A percentile compares a stretch with the other conserved stretches of the same genome.
These are phyloP conservation scores for Tridacna gigas DNA, from an alignment of 2,888 invertebrate species.

Conservation along the genomic window DNA sequence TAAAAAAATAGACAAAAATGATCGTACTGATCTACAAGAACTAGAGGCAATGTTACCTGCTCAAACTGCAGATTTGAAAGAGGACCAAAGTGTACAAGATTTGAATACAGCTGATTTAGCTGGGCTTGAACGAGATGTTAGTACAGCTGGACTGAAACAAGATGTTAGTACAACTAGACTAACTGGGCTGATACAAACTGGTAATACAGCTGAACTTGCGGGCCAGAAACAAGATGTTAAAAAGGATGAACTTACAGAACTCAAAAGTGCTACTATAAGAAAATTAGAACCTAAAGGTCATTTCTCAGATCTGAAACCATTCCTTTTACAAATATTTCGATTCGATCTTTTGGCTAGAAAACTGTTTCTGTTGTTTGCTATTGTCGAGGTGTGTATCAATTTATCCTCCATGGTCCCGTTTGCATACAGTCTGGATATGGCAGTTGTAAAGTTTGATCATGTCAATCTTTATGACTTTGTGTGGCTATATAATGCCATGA, in stretches of 20 bases:
- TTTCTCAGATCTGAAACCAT: neutral
- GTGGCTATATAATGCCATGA: slow-evolving; percentile 93
- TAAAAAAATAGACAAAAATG: too few species aligned
- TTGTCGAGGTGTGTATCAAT: slow-evolving; percentile 96
- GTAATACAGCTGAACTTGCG: neutral
- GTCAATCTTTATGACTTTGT: slow-evolving; percentile 80
- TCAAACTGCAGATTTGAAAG: neutral
- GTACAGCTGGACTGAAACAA: neutral
- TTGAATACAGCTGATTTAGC: neutral
- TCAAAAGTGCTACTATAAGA: neutral
- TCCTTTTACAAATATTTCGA: slow-evolving; percentile 13
- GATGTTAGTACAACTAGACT: neutral
- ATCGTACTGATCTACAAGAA: neutral
- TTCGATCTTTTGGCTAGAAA: slow-evolving; percentile 25
- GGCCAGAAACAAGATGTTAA: neutral
- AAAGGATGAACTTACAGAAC: neutral
- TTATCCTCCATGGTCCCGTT: slow-evolving; percentile 96
- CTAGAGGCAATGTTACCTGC: neutral
- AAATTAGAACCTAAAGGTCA: neutral
- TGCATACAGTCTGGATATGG: slow-evolving; percentile 91
- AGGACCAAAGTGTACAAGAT: neutral
- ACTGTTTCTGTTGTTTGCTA: slow-evolving; percentile 91
- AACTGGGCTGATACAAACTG: neutral
- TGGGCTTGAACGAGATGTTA: neutral
- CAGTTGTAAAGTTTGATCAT: slow-evolving; percentile 77